These are phyloP conservation scores for Sarcophaga variegata DNA, from an alignment of 2,888 invertebrate species.

Conservation along the genomic window DNA sequence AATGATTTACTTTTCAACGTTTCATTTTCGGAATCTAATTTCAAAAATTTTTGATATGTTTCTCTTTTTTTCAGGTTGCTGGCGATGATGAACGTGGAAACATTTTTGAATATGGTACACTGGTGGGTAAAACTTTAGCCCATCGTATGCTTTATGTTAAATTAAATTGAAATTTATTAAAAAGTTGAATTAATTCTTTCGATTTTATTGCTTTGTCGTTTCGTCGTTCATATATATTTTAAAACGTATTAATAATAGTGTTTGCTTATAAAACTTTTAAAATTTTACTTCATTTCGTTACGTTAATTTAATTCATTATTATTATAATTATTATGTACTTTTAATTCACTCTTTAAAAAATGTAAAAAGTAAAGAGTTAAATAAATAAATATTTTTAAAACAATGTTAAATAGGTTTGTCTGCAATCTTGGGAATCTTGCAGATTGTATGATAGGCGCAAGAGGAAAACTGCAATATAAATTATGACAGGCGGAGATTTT, in stretches of 20 bases:
- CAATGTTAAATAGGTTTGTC: too few species aligned
- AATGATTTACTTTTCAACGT: too few species aligned
- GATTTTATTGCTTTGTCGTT: slow-evolving; percentile 20
- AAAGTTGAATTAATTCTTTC: neutral
- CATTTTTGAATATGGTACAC: slow-evolving; percentile 78
- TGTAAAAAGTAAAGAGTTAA: neutral
- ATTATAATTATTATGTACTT: too few species aligned
- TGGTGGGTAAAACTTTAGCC: slow-evolving; percentile 80
- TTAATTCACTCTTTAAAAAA: neutral
- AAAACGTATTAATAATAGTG: slow-evolving; percentile 12
- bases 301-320: neutral
- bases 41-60: neutral
- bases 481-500: too few species aligned
- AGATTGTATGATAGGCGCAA: neutral
- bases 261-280: slow-evolving; percentile 33
- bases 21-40: neutral
- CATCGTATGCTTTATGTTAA: slow-evolving; percentile 78
- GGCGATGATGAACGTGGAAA: slow-evolving; percentile 72
- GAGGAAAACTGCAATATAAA: neutral
- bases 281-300: slow-evolving; percentile 18
- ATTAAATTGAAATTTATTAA: slow-evolving; percentile 24
- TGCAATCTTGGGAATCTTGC: neutral
- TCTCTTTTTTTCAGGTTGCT: slow-evolving; percentile 72
- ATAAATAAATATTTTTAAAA: slow-evolving; percentile 25
- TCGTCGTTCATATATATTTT: slow-evolving; percentile 7